A percentile compares a stretch with the other conserved stretches of the same genome.
phyloP scores from a whole-genome alignment of 2,113 vertebrate genomes.

The Alexandromys fortis region DNA sequence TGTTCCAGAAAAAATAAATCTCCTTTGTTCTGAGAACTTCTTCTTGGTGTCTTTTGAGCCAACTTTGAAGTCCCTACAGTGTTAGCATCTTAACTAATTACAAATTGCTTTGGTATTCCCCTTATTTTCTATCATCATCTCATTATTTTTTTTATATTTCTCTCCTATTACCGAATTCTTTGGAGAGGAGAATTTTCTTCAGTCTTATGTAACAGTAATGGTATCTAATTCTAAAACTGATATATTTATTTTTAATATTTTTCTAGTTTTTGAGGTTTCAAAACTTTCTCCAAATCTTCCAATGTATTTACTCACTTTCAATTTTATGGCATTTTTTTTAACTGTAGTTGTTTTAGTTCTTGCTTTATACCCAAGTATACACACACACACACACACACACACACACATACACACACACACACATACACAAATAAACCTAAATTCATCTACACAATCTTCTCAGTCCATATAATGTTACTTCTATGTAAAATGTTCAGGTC shows the following conservation, averaged over 20 bases:
- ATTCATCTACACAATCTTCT: neutral
- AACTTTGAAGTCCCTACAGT: neutral
- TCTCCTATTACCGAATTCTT: neutral
- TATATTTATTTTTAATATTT: neutral
- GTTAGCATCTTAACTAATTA: neutral
- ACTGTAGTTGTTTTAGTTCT: neutral
- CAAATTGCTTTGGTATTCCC: neutral
- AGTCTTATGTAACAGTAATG: neutral
- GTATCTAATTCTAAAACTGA: neutral
- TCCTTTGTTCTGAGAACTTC: neutral
- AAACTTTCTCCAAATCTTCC: neutral
- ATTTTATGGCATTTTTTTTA: neutral
- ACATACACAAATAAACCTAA: neutral
- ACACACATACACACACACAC: neutral
- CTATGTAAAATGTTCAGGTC: neutral
- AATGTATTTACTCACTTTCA: neutral
- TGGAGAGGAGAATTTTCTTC: neutral
- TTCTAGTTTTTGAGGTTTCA: neutral
- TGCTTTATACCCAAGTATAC: neutral
- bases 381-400: neutral
- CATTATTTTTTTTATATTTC: neutral
- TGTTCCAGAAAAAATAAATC: neutral
- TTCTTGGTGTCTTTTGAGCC: neutral
- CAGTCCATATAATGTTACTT: neutral
- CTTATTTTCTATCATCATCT: neutral